Percentiles rank a stretch among this genome's conserved stretches.
phyloP scores from a whole-genome alignment of 2,113 vertebrate species.

The Nibea albiflora region DNA sequence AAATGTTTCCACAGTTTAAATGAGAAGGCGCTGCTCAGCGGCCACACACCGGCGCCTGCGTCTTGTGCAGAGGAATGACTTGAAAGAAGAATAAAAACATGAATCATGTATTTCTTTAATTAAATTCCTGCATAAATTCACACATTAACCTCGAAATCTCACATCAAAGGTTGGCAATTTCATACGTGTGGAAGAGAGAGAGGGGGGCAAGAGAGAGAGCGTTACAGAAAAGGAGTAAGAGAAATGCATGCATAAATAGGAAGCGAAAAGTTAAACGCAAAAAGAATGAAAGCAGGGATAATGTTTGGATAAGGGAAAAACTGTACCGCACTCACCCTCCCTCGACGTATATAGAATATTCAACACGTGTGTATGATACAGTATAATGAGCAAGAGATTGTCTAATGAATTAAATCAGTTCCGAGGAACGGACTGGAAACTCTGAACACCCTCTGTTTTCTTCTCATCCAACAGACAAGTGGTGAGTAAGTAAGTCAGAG shows the following conservation, averaged over 20 bases:
- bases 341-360: neutral
- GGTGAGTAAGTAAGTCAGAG: neutral
- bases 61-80: neutral
- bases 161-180: slow-evolving; percentile 42
- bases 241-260: neutral
- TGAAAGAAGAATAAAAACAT: slow-evolving; percentile 24
- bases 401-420: neutral
- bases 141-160: slow-evolving; percentile 44
- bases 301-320: neutral
- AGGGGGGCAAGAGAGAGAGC: neutral
- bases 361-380: neutral
- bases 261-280: neutral
- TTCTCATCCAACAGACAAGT: neutral
- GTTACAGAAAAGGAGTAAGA: neutral
- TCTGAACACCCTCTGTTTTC: neutral
- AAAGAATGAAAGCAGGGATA: neutral
- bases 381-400: neutral
- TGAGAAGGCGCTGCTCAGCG: neutral
- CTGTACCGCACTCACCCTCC: neutral
- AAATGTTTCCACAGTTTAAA: slow-evolving; percentile 23
- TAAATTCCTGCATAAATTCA: slow-evolving; percentile 48
- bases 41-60: neutral
- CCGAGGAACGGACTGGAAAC: neutral
- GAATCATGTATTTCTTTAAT: slow-evolving; percentile 44
- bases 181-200: neutral